Conservation (phyloP, 2,797 vertebrate genomes). For the Falco cherrug region DNA sequence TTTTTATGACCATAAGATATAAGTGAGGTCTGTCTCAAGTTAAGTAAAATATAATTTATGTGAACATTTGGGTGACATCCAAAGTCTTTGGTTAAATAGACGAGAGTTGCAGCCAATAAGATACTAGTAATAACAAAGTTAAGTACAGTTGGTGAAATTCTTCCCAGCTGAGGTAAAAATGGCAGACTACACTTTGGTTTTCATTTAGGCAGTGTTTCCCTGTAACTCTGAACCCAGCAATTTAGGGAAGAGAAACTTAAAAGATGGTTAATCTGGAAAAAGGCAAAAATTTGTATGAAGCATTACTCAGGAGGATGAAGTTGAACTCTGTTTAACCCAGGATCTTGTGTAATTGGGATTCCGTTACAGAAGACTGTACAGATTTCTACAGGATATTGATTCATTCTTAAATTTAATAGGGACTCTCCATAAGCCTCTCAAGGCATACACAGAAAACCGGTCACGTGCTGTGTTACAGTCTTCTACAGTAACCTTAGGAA, state of each 20-base stretch:
- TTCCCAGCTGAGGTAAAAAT: constrained; percentile 16
- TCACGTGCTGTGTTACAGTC: background rate
- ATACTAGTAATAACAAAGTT: background rate
- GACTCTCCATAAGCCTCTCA: background rate
- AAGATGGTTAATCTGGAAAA: background rate
- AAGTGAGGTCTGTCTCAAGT: background rate
- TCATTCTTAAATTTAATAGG: background rate
- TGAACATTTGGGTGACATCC: background rate
- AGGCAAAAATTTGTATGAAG: background rate
- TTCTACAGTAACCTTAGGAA: background rate
- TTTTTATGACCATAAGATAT: background rate
- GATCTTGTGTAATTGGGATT: background rate
- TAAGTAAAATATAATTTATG: background rate
- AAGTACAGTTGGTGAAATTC: background rate
- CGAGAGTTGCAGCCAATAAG: background rate
- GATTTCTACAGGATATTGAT: constrained; percentile 9
- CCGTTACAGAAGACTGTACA: background rate
- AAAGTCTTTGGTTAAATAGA: background rate
- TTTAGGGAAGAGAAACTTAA: background rate
- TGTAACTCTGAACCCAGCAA: background rate
- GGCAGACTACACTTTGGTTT: background rate
- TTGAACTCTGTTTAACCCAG: constrained; percentile 31
- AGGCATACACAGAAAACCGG: background rate
- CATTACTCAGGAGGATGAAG: background rate
- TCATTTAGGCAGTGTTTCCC: background rate